Evolutionary conservation across 2,797 vertebrate species (phyloP), one percentile per base, ranked within the genome.

Genomic region (Masticophis lateralis): DNA sequence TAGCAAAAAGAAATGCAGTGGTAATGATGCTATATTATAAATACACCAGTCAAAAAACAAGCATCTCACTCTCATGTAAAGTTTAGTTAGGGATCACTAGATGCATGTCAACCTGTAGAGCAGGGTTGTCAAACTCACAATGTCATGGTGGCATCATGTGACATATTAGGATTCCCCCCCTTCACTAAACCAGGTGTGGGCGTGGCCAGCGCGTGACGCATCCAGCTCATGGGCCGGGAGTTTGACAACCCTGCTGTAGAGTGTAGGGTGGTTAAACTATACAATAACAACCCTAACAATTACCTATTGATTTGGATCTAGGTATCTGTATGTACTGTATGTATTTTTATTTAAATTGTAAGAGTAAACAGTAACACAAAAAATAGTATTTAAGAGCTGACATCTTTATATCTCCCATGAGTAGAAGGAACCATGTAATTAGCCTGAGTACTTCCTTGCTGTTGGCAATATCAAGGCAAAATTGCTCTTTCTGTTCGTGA

Each of bases 121-220:
- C 20, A 25, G 59, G 59, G 20, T 6, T 60, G 2, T 59, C 59
- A 60, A 60, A 59, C 57, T 20, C 57, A 57, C 4, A 2, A 4
- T 3, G 14, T 57, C 56, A 59, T 5, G 0, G 18, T 0, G 16
- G 16, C 57, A 1, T 57, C 16, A 20, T 57, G 18, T 56, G 57
- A 57, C 4, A 5, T 59, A 59, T 59, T 5, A 59, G 16, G 18
- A 7, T 18, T 18, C 5, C 1, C 18, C 57, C 18, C 18, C 18
- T 57, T 57, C 4, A 18, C 18, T 59, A 59, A 59, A 59, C 18
- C 57, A 59, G 57, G 18, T 0, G 1, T 59, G 57, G 57, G 57
- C 0, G 0, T 20, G 57, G 18, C 4, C 57, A 59, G 16, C 4
- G 5, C 1, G 16, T 59, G 5, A 59, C 1, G 6, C 18, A 20